Conservation (phyloP, 2,113 vertebrate species). For the Butorides virescens region DNA sequence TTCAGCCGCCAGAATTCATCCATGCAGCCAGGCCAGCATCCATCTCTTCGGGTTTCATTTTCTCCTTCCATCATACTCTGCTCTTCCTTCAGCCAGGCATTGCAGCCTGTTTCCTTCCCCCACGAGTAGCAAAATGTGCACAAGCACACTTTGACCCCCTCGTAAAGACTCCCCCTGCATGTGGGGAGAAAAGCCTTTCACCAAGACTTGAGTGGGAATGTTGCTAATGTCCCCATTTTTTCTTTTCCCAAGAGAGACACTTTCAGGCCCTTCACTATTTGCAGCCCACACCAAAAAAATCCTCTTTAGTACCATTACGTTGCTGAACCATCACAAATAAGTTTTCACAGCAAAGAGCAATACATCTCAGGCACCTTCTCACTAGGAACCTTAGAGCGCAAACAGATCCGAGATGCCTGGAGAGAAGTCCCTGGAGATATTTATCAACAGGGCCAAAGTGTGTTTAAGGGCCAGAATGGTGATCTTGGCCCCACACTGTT, state of each 20-base stretch:
- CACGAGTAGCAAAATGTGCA: background rate
- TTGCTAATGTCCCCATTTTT: accelerated
- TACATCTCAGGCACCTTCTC: background rate
- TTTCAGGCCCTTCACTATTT: background rate
- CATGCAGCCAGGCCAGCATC: background rate
- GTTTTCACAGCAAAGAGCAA: background rate
- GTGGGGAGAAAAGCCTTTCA: background rate
- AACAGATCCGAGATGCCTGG: background rate
- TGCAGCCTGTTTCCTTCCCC: background rate
- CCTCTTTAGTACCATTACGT: accelerated
- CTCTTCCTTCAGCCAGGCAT: background rate
- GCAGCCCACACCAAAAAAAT: background rate
- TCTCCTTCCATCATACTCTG: background rate
- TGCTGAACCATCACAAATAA: background rate
- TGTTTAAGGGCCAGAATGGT: background rate
- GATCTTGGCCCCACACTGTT: background rate
- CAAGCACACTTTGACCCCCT: background rate
- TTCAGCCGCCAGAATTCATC: background rate
- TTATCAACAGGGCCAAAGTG: background rate
- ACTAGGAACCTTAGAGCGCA: background rate
- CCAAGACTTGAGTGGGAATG: background rate
- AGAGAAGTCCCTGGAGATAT: background rate
- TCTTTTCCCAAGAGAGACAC: background rate
- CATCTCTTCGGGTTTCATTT: background rate
- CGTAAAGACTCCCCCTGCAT: background rate